A percentile compares a stretch with the other conserved stretches of the same genome.
Evolutionary conservation across 2,888 invertebrate species (phyloP).

Genomic region (Zaprionus lineosus): DNA sequence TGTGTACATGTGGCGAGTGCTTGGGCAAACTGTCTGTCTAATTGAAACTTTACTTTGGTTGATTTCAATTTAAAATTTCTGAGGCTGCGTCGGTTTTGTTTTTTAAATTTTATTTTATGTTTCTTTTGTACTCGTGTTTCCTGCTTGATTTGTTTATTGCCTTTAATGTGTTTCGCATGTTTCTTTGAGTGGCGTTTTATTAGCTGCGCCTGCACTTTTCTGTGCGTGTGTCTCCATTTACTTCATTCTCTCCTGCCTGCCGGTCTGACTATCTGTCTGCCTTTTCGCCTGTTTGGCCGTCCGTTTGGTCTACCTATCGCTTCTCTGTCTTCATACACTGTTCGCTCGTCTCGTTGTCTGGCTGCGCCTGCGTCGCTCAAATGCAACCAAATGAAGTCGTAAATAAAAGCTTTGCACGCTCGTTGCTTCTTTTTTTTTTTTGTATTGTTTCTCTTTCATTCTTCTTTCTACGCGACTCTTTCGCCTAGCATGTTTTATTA

Average conservation of each 20-base stretch:
- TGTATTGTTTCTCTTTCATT: conserved; percentile 19
- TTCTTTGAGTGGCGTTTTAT: conserved; percentile 59
- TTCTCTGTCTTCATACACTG: too few relatives aligned
- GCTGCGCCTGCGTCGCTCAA: conserved; percentile 54
- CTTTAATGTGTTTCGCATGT: conserved; percentile 76
- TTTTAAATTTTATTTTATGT: conserved; percentile 8
- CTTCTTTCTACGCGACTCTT: conserved; percentile 17
- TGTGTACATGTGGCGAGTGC: conserved; percentile 31
- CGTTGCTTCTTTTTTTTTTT: conserved; percentile 7
- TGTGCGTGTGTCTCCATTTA: conserved; percentile 6
- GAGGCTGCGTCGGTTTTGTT: conserved; percentile 18
- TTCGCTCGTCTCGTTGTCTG: conserved; percentile 33
- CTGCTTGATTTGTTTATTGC: conserved; percentile 77
- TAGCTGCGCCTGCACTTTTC: conserved; percentile 49
- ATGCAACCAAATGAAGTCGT: conserved; percentile 45
- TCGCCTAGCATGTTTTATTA: conserved; percentile 58
- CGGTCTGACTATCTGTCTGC: not conserved
- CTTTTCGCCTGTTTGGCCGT: too few relatives aligned
- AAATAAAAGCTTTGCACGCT: conserved; percentile 55
- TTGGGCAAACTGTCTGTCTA: conserved; percentile 47
- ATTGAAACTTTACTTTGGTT: conserved; percentile 51
- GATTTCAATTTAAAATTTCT: conserved; percentile 54
- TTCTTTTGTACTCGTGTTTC: conserved; percentile 46
- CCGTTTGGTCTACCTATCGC: too few relatives aligned
- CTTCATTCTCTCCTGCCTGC: not conserved